Conservation (phyloP, 2,888 invertebrate genomes). For the Palloptera scutellata region DNA sequence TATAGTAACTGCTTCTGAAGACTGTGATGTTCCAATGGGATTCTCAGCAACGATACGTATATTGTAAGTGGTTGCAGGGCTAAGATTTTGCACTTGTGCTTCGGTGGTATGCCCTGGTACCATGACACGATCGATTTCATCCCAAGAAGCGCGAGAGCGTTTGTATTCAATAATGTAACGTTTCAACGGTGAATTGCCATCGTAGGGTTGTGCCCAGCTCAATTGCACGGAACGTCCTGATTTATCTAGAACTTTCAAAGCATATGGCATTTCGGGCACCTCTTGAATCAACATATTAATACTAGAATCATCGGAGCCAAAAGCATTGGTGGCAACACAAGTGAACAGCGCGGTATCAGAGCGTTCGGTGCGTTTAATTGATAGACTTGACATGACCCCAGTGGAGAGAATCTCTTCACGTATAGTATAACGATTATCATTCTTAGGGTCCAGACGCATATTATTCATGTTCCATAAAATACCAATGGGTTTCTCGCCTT, state of each 20-base stretch:
- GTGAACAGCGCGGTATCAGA: conserved; percentile 90
- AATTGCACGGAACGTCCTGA: conserved; percentile 89
- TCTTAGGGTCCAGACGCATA: conserved; percentile 88
- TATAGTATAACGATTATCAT: conserved; percentile 85
- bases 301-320: conserved; percentile 93
- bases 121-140: conserved; percentile 85
- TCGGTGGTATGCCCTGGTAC: conserved; percentile 90
- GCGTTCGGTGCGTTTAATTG: conserved; percentile 88
- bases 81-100: conserved; percentile 86
- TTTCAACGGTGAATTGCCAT: conserved; percentile 89
- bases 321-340: conserved; percentile 92
- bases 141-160: conserved; percentile 83
- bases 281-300: conserved; percentile 95
- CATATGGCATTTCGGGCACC: conserved; percentile 82
- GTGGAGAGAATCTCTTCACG: conserved; percentile 86
- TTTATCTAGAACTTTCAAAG: conserved; percentile 88
- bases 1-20: conserved; percentile 91
- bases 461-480: conserved; percentile 96
- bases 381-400: conserved; percentile 87
- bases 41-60: conserved; percentile 93
- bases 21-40: conserved; percentile 90
- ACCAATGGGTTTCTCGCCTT: conserved; percentile 93
- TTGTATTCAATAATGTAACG: conserved; percentile 92
- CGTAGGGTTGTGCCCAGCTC: conserved; percentile 92
- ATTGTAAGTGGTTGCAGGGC: conserved; percentile 92